Conservation (phyloP, 2,797 vertebrate species). For the Strix occidentalis region DNA sequence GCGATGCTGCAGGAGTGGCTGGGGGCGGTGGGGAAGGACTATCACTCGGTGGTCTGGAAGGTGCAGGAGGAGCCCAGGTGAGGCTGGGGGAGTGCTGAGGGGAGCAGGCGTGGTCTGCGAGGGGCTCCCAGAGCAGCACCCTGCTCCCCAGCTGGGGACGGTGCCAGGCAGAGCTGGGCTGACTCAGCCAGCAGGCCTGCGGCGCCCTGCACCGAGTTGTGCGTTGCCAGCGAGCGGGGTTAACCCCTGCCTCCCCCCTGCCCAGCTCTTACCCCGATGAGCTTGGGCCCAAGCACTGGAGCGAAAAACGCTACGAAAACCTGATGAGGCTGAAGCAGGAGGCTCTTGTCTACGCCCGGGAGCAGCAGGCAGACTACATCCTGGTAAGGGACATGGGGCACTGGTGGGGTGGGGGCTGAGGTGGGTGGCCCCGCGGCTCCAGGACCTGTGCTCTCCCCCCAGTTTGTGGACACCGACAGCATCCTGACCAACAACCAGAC, state of each 20-base stretch:
- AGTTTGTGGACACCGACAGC: conserved; percentile 93
- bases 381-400: conserved; percentile 77
- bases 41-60: conserved; percentile 88
- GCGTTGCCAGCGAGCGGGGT: not conserved
- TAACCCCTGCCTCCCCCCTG: conserved; percentile 20
- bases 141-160: accelerated
- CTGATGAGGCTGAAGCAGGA: conserved; percentile 96
- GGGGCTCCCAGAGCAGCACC: not conserved
- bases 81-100: not conserved
- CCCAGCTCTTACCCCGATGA: conserved; percentile 88
- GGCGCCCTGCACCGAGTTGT: not conserved
- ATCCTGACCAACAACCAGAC: conserved; percentile 91
- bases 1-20: conserved; percentile 91
- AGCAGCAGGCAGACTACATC: conserved; percentile 89
- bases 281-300: conserved; percentile 94
- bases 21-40: conserved; percentile 81
- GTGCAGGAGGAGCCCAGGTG: conserved; percentile 87
- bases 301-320: conserved; percentile 87
- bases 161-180: not conserved
- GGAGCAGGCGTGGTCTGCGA: not conserved
- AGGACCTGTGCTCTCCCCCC: not conserved
- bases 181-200: not conserved
- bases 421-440: accelerated
- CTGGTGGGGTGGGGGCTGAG: not conserved
- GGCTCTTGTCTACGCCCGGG: conserved; percentile 87